Evolutionary conservation across 1,140 invertebrate species (phyloP), one percentile per base, ranked within the genome.

Genomic region (Phymastichus coffea): DNA sequence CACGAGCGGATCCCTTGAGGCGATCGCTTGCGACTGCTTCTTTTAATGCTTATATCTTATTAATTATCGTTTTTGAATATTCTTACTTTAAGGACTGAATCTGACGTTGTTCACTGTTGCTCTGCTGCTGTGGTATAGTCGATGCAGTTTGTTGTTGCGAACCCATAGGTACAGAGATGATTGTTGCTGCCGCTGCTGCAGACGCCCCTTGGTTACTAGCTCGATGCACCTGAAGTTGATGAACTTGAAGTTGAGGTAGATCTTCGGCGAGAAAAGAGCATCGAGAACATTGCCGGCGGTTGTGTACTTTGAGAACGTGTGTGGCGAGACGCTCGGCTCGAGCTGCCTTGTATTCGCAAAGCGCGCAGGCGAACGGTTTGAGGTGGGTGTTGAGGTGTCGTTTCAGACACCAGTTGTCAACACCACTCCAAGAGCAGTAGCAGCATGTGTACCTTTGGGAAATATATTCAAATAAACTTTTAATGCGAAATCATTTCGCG

Each of bases 341-440:
- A 12, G 92, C 92, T 40, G 93, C 92, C 81, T 94, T 94, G 77
- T 94, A 95, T 69, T 95, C 92, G 76, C 93, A 95, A 12, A 95
- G 81, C 43, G 87, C 86, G 76, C 93, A 95, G 10, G 89, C 87
- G 73, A 91, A 95, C 15, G 93, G 93, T 75, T 94, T 95, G 67
- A 94, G 84, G 76, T 95, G 93, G 15, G 93, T 95, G 78, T 95
- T 95, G 48, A 95, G 81, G 74, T 95, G 93, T 8, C 93, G 83
- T 76, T 95, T 94, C 48, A 95, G 78, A 66, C 92, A 94, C 93
- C 93, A 95, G 70, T 94, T 94, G 77, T 95, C 93, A n/a, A 91
- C 91, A 0, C 93, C 93, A 15, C 88, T 90, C 92, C 92, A 95
- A 2, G 92, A 84, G 75, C 93, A 95, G 71, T 93, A 94, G 66